Conservation (phyloP, 2,113 vertebrate species). For the Urocynchramus pylzowi region DNA sequence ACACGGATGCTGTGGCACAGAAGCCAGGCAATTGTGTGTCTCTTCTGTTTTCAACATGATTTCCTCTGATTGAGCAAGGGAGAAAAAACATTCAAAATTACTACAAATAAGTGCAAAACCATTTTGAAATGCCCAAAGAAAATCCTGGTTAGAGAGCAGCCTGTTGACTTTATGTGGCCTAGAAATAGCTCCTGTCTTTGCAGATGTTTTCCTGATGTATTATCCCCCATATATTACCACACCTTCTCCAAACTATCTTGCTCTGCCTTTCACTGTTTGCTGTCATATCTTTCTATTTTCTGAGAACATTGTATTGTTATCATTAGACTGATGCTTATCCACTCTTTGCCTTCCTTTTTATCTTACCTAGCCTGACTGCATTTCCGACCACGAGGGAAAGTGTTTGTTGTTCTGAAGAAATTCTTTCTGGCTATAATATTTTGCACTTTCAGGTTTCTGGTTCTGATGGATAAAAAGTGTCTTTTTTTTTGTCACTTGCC, state of each 20-base stretch:
- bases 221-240: neutral
- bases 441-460: neutral
- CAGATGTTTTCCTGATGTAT: neutral
- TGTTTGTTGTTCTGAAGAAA: neutral
- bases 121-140: neutral
- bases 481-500: neutral
- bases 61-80: neutral
- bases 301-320: conserved; percentile 39
- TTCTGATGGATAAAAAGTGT: neutral
- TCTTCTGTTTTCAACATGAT: neutral
- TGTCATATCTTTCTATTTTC: conserved; percentile 44
- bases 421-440: neutral
- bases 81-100: neutral
- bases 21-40: neutral
- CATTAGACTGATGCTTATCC: conserved; percentile 59
- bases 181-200: neutral
- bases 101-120: neutral
- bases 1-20: neutral
- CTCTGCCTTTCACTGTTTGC: conserved; percentile 36
- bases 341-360: conserved; percentile 11
- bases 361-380: conserved; percentile 2
- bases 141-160: neutral
- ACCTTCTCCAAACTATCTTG: neutral
- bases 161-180: conserved; percentile 23
- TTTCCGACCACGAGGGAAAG: neutral